phyloP scores from a whole-genome alignment of 2,797 vertebrate genomes.

The Karalla daura region DNA sequence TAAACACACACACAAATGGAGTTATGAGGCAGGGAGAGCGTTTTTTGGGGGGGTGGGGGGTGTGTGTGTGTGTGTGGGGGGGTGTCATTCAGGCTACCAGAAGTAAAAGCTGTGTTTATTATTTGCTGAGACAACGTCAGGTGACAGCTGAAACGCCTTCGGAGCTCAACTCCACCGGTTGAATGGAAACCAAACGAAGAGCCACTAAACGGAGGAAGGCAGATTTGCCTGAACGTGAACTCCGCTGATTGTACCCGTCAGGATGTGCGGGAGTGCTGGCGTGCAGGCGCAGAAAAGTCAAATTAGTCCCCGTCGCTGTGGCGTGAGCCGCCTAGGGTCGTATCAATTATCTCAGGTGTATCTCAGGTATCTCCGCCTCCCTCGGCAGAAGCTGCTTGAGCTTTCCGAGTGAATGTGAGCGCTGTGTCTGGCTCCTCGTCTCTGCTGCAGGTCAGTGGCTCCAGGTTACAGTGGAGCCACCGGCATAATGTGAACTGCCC shows the following conservation, averaged over 20 bases:
- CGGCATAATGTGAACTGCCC: background rate
- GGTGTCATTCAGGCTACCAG: background rate
- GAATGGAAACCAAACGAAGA: background rate
- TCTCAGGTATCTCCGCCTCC: background rate
- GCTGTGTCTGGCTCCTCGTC: background rate
- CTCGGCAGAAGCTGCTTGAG: too few species aligned
- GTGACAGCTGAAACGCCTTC: background rate
- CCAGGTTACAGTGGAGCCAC: too few species aligned
- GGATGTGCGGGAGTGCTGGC: background rate
- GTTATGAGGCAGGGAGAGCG: background rate
- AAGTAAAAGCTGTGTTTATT: background rate
- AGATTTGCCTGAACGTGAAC: too few species aligned
- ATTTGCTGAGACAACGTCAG: background rate
- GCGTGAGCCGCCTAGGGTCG: background rate
- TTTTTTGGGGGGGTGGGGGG: background rate
- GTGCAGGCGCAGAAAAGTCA: background rate
- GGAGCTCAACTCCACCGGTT: background rate
- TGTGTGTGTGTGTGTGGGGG: too few species aligned
- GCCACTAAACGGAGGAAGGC: too few species aligned
- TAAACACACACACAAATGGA: slow-evolving; percentile 25
- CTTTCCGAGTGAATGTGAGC: background rate
- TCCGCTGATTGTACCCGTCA: background rate
- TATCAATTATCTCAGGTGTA: background rate
- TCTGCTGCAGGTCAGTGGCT: background rate
- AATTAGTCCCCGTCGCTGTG: background rate